phyloP scores from a whole-genome alignment of 2,888 invertebrate genomes.

The Macaria notata region DNA sequence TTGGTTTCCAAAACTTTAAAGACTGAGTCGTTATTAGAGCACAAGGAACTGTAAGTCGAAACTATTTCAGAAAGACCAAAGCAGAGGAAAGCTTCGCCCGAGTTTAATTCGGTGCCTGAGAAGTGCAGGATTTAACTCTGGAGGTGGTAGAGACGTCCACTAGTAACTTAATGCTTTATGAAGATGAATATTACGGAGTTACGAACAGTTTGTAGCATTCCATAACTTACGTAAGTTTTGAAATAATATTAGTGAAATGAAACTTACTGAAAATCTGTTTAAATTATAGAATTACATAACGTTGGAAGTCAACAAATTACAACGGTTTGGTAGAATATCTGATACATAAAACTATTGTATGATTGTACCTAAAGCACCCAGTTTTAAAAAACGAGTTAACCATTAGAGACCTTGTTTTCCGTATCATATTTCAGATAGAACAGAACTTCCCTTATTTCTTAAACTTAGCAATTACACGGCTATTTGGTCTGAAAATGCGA shows the following conservation, averaged over 20 bases:
- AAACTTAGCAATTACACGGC: not conserved
- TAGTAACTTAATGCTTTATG: slow-evolving; percentile 8
- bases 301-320: too few relatives aligned
- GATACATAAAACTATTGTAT: too few relatives aligned
- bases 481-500: not conserved
- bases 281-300: too few relatives aligned
- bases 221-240: not conserved
- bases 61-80: slow-evolving; percentile 33
- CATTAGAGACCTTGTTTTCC: too few relatives aligned
- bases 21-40: slow-evolving; percentile 26
- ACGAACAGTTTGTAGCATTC: not conserved
- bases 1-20: slow-evolving; percentile 22
- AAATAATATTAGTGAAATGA: not conserved
- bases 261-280: not conserved
- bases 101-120: slow-evolving; percentile 32
- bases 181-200: slow-evolving; percentile 7
- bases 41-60: slow-evolving; percentile 28
- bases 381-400: too few relatives aligned
- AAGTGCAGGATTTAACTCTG: slow-evolving; percentile 22
- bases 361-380: too few relatives aligned
- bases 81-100: slow-evolving; percentile 20
- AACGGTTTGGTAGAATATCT: too few relatives aligned
- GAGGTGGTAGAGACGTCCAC: slow-evolving; percentile 9
- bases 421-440: too few relatives aligned
- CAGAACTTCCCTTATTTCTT: too few relatives aligned